phyloP scores from a whole-genome alignment of 2,113 vertebrate genomes.

The Trematomus loennbergii region DNA sequence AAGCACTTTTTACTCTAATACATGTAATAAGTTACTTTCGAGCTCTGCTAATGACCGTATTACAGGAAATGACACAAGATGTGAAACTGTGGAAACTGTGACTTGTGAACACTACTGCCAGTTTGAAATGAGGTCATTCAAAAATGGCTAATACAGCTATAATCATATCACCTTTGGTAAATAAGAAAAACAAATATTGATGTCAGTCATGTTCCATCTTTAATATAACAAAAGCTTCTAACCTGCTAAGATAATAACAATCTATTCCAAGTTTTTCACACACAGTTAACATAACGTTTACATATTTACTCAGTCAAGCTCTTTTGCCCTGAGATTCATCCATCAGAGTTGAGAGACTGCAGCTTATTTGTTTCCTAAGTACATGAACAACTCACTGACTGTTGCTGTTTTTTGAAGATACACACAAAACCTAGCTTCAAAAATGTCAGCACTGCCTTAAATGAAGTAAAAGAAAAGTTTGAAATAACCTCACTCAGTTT shows the following conservation, averaged over 20 bases:
- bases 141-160: background rate
- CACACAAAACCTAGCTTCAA: background rate
- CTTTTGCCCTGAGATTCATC: background rate
- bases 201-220: background rate
- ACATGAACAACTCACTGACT: background rate
- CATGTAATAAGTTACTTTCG: background rate
- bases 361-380: background rate
- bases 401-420: background rate
- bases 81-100: background rate
- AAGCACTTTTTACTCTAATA: background rate
- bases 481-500: background rate
- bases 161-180: too few relatives aligned
- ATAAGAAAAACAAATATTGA: background rate
- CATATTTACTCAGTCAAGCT: background rate
- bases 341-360: slow-evolving; percentile 10
- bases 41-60: background rate
- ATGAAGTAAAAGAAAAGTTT: background rate
- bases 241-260: background rate
- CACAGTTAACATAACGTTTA: background rate
- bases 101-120: background rate
- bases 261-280: background rate
- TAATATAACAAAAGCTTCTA: background rate
- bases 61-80: background rate
- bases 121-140: background rate
- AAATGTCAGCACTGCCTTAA: too few relatives aligned